Conservation (phyloP, 64 coral and sea anemone species). For the Astreopora myriophthalma region DNA sequence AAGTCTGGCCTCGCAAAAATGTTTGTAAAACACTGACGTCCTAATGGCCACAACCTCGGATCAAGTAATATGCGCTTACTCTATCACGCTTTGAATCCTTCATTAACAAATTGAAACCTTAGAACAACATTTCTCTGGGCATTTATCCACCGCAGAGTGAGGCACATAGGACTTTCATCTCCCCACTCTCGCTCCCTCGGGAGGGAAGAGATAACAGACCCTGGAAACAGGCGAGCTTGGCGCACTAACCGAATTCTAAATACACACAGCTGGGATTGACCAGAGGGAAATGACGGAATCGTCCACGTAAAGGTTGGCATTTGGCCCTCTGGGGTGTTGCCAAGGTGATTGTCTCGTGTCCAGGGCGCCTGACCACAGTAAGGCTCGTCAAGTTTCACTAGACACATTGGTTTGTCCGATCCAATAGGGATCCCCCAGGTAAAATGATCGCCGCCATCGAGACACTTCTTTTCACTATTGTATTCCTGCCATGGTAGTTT, state of each 20-base stretch:
- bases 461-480: conserved; percentile 46
- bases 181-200: too few relatives aligned
- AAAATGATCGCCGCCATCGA: conserved; percentile 8
- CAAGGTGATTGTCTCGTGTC: conserved; percentile 98
- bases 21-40: too few relatives aligned
- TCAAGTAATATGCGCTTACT: too few relatives aligned
- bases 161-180: too few relatives aligned
- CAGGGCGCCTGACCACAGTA: conserved; percentile 82
- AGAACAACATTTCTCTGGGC: too few relatives aligned
- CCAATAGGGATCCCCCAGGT: conserved; percentile 80
- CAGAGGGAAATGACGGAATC: conserved; percentile 83
- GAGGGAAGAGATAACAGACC: too few relatives aligned
- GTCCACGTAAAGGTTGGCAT: conserved; percentile 94
- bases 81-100: too few relatives aligned
- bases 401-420: conserved; percentile 68
- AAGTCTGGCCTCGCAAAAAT: too few relatives aligned
- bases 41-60: too few relatives aligned
- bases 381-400: conserved; percentile 72
- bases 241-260: conserved; percentile 86
- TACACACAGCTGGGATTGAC: conserved; percentile 71
- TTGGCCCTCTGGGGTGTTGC: conserved; percentile 88
- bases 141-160: too few relatives aligned
- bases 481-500: not conserved
- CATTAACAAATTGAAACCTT: too few relatives aligned
- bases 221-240: too few relatives aligned